Percentiles rank a stretch among this genome's conserved stretches.
Conservation (phyloP, 1,140 invertebrate species). For the Coenobita brevimanus region DNA sequence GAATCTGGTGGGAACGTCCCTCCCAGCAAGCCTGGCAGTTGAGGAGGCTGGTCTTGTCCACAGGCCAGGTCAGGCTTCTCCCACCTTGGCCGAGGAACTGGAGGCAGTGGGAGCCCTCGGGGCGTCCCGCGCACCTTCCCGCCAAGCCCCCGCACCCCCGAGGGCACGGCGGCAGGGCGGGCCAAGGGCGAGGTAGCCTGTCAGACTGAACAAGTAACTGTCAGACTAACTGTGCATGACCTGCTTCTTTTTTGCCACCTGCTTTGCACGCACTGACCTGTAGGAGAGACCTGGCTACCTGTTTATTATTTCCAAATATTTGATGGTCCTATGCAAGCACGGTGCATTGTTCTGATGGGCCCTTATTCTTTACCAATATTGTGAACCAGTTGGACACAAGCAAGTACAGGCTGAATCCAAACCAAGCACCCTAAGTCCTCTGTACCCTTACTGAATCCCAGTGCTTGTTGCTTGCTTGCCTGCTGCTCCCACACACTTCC, state of each 20-base stretch:
- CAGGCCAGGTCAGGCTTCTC: conserved; percentile 53
- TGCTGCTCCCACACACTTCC: too few relatives aligned
- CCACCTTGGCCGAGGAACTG: conserved; percentile 55
- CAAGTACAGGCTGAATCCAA: too few relatives aligned
- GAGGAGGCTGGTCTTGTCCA: conserved; percentile 61
- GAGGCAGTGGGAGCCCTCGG: conserved; percentile 42
- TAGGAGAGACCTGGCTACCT: too few relatives aligned
- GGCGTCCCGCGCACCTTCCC: conserved; percentile 51
- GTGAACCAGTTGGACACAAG: too few relatives aligned
- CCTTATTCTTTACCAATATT: too few relatives aligned
- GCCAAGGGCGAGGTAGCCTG: conserved; percentile 57
- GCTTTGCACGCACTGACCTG: too few relatives aligned
- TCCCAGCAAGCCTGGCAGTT: conserved; percentile 48
- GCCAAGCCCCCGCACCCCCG: conserved; percentile 54
- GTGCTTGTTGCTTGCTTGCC: too few relatives aligned
- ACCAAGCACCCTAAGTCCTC: too few relatives aligned
- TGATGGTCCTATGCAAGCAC: too few relatives aligned
- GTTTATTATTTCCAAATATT: too few relatives aligned
- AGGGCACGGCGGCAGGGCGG: conserved; percentile 38
- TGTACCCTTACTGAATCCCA: too few relatives aligned
- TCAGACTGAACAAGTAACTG: conserved; percentile 67
- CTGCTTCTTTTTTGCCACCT: conserved; percentile 2
- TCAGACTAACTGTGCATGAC: conserved; percentile 66
- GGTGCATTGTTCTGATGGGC: too few relatives aligned
- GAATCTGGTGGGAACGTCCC: neutral